Evolutionary conservation across 2,888 invertebrate species (phyloP), one percentile per base, ranked within the genome.

Genomic region (Tetranychus truncatus): DNA sequence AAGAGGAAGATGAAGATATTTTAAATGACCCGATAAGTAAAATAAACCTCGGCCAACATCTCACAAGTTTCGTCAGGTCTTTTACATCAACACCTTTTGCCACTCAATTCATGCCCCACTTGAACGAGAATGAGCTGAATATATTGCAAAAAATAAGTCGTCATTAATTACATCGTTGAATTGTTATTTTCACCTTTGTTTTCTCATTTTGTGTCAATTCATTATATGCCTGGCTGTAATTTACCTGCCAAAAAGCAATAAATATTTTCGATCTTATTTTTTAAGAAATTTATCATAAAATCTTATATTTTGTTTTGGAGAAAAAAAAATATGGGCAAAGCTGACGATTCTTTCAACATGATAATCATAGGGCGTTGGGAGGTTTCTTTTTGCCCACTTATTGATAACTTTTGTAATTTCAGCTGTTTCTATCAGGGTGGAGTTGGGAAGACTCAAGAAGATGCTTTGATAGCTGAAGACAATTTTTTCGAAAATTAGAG

Each of bases 1-100:
- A 75, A 20, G 76, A 75, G 18, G 76, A 76, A 66, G 76, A 76
- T 55, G n/a, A 69, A 34, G 77, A 77, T 20, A 46, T 77, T 11
- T 21, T 76, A 11, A 74, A 73, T 45, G 76, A 76, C 24, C 76
- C 74, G 46, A 76, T 77, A 20, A 72, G 65, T 21, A 74, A 75
- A 46, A 66, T 77, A 67, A 74, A 77, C 69, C 74, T 77, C n/a
- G 74, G 74, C 20, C 24, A 76, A 9, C 73, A 71, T 66, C 67
- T 77, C 46, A 67, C 34, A 7, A 71, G 55, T 18, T 69, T 77
- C 45, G 46, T 77, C 21, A 24, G 75, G 3, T 44, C 66, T 20
- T 77, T 77, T 45, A 73, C 66, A 18, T 24, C 45, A 5, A 45
- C 69, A 18, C 76, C 77, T 6, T 72, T 72, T 55, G 76, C 74